Percentiles rank a stretch among this genome's conserved stretches.
Conservation (phyloP, 2,113 vertebrate genomes). For the Phainopepla nitens region DNA sequence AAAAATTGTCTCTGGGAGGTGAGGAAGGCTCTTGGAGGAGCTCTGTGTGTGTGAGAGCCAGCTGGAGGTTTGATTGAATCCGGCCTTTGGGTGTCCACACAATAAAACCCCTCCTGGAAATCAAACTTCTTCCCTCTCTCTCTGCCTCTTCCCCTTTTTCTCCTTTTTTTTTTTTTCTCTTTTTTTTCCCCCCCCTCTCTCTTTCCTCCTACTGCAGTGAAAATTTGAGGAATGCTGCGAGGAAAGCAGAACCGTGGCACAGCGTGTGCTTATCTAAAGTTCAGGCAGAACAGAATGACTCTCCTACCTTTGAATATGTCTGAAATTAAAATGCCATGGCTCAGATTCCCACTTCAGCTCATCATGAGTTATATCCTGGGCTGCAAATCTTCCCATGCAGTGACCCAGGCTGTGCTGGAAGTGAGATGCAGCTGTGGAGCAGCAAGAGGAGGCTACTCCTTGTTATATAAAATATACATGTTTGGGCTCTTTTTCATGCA, state of each 20-base stretch:
- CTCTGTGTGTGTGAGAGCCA: constrained; percentile 8
- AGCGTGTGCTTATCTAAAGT: constrained; percentile 12
- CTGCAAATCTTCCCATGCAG: background rate
- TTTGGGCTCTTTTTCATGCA: rapidly evolving
- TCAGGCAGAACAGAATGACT: constrained; percentile 9
- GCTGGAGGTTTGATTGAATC: constrained; percentile 52
- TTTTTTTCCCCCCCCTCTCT: background rate
- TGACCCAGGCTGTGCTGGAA: background rate
- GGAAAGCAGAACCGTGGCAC: background rate
- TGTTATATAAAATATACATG: rapidly evolving
- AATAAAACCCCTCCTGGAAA: constrained; percentile 58
- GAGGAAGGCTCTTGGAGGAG: background rate
- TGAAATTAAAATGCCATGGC: constrained; percentile 10
- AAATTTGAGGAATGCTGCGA: constrained; percentile 54
- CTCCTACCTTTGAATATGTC: background rate
- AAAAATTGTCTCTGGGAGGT: background rate
- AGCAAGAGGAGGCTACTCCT: background rate
- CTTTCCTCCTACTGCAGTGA: constrained; percentile 24
- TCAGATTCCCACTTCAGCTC: constrained; percentile 11
- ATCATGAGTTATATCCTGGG: background rate
- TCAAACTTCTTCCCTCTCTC: background rate
- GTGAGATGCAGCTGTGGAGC: background rate
- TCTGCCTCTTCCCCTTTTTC: background rate
- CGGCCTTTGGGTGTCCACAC: constrained; percentile 34
- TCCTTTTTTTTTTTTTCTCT: background rate